These are phyloP conservation scores for Drosophila subsilvestris DNA, from an alignment of 2,888 invertebrate species.

Conservation along the genomic window DNA sequence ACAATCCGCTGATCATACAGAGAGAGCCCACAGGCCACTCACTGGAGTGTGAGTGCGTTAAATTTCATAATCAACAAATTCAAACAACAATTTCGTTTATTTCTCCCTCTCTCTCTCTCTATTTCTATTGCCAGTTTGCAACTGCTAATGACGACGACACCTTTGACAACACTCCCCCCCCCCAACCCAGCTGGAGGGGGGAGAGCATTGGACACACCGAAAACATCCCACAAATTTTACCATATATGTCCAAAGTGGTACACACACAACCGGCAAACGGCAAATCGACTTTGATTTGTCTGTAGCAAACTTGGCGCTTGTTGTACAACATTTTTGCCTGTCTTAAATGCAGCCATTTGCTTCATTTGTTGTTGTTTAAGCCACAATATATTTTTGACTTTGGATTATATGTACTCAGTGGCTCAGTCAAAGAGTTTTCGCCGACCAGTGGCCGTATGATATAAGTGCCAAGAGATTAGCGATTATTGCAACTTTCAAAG, in stretches of 20 bases:
- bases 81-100: constrained; percentile 35
- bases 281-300: constrained; percentile 46
- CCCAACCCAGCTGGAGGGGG: constrained; percentile 12
- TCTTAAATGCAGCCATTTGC: constrained; percentile 37
- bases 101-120: constrained; percentile 22
- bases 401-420: constrained; percentile 43
- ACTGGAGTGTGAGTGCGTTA: constrained; percentile 51
- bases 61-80: constrained; percentile 60
- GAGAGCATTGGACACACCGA: constrained; percentile 9
- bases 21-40: background rate
- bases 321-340: constrained; percentile 75
- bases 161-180: constrained; percentile 39
- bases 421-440: constrained; percentile 56
- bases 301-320: constrained; percentile 75
- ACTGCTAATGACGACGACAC: constrained; percentile 75
- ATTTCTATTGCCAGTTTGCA: constrained; percentile 40
- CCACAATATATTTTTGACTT: constrained; percentile 26
- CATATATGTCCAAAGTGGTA: constrained; percentile 72
- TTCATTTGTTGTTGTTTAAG: constrained; percentile 25
- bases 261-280: constrained; percentile 40
- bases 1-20: background rate
- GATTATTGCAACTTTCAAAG: background rate
- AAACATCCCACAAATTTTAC: constrained; percentile 77
- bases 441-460: constrained; percentile 48
- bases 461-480: background rate